Evolutionary conservation across 2,888 invertebrate genomes (phyloP).

Genomic region (Amblyjoppa proteus): DNA sequence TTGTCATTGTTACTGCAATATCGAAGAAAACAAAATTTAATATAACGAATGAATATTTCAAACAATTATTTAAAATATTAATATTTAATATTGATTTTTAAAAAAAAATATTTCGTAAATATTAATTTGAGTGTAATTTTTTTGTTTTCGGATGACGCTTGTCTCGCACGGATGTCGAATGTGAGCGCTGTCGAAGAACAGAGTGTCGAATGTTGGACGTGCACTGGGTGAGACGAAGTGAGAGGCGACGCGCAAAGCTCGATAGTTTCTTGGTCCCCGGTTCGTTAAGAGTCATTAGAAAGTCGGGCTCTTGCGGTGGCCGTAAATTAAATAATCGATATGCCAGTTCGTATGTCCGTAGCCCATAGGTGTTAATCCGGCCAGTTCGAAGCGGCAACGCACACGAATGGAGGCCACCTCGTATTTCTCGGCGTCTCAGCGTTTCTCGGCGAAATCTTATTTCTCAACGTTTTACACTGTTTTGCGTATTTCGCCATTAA

Average conservation of each 20-base stretch:
- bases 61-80: no score
- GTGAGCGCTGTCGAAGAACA: neutral
- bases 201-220: neutral
- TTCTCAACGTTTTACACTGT: no score
- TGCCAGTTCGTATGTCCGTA: neutral
- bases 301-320: constrained; percentile 48
- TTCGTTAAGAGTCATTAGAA: constrained; percentile 65
- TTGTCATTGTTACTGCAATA: no score
- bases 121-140: neutral
- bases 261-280: constrained; percentile 43
- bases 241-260: constrained; percentile 15
- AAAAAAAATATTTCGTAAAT: no score
- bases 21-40: no score
- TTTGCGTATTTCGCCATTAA: no score
- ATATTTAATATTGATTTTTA: neutral
- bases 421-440: no score
- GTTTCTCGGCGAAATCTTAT: no score
- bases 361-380: neutral
- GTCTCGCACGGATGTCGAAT: neutral
- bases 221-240: constrained; percentile 20
- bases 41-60: no score
- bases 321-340: constrained; percentile 62
- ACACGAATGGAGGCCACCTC: neutral
- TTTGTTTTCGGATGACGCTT: neutral
- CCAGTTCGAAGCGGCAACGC: neutral